These are phyloP conservation scores for Harmothoe impar DNA, from an alignment of 2,888 invertebrate species.

Conservation along the genomic window DNA sequence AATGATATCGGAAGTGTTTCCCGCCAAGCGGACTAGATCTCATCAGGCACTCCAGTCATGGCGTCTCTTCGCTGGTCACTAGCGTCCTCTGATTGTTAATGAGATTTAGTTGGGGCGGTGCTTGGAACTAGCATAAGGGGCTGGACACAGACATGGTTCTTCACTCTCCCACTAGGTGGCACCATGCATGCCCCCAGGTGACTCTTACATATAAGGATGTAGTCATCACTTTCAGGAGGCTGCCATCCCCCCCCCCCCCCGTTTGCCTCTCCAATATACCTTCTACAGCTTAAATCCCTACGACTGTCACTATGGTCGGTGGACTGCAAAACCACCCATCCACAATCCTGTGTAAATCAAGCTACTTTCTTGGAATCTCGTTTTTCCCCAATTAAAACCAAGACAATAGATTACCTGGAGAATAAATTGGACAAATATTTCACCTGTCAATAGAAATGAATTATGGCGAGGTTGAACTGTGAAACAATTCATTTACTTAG, in stretches of 20 bases:
- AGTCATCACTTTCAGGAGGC: no score
- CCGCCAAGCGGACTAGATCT: neutral
- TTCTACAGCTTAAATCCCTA: no score
- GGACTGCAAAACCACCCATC: no score
- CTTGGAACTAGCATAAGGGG: neutral
- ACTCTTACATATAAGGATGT: no score
- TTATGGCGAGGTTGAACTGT: neutral
- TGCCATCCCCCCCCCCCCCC: no score
- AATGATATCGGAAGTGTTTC: constrained; percentile 10
- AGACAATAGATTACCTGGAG: neutral
- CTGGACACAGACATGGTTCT: neutral
- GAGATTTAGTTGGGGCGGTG: neutral
- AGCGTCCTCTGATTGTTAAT: neutral
- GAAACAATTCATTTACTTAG: neutral
- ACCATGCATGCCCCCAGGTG: neutral
- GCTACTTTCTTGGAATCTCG: no score
- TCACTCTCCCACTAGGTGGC: neutral
- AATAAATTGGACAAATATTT: neutral
- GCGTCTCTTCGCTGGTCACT: constrained; percentile 19
- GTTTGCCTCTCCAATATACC: no score
- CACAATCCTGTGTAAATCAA: no score
- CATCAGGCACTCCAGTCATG: neutral
- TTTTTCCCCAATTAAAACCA: neutral
- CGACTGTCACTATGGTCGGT: no score
- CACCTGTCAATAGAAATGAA: neutral